phyloP scores from a whole-genome alignment of 1,140 invertebrate species.

The Drosophila varians region DNA sequence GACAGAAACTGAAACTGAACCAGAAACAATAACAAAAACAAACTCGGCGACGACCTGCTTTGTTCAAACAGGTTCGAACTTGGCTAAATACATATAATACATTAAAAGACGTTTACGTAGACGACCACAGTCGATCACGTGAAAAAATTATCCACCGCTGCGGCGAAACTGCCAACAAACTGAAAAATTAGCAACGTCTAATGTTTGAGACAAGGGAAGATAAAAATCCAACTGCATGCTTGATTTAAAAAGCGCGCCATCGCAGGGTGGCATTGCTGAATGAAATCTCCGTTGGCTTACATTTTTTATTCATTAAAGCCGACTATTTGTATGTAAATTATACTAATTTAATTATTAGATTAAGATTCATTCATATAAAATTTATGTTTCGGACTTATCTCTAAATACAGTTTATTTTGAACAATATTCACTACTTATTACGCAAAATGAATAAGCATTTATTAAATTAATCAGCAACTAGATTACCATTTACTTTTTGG shows the following conservation, averaged over 20 bases:
- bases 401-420: not conserved
- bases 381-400: not conserved
- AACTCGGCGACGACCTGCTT: slow-evolving; percentile 56
- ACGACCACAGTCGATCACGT: slow-evolving; percentile 55
- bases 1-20: slow-evolving; percentile 14
- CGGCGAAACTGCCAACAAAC: slow-evolving; percentile 37
- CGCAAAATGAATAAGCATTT: too few species aligned
- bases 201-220: slow-evolving; percentile 24
- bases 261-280: not conserved
- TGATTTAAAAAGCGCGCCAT: slow-evolving; percentile 8
- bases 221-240: not conserved
- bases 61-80: slow-evolving; percentile 71
- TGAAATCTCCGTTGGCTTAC: not conserved
- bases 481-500: too few species aligned
- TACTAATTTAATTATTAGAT: not conserved
- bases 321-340: not conserved
- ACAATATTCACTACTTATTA: not conserved
- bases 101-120: slow-evolving; percentile 60
- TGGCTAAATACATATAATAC: slow-evolving; percentile 57
- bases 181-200: slow-evolving; percentile 53
- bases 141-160: slow-evolving; percentile 59
- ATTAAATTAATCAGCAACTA: too few species aligned
- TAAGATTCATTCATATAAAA: not conserved
- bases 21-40: slow-evolving; percentile 19
- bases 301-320: not conserved